Evolutionary conservation across 2,797 vertebrate genomes (phyloP), one percentile per base, ranked within the genome.

Genomic region (Chaenodraco wilsoni): DNA sequence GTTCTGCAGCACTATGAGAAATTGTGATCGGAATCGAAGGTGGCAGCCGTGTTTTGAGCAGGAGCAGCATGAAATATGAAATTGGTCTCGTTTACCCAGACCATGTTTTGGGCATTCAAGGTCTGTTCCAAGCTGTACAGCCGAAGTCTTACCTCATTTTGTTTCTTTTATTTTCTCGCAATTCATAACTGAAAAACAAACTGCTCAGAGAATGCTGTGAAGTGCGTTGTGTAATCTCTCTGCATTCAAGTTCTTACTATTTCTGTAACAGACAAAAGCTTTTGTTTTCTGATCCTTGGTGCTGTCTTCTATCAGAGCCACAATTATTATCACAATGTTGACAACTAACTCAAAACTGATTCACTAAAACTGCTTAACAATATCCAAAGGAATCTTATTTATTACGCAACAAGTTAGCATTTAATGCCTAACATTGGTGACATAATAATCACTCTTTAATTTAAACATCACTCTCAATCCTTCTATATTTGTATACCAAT

Each of bases 221-320:
- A 27, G 4, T 50, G 10, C 10, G 8, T 37, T 63, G 40, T 43
- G 14, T 65, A 19, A 43, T 10, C 14, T 8, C 21, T 3, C 11
- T 40, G 16, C 21, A 19, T 58, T 59, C 6, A 5, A 61, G 17
- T 21, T 60, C 21, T 7, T 11, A 52, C 16, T 49, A 17, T 27
- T 69, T 37, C 27, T n/a, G 7, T 27, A 50, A 44, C 16, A 43
- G 17, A 49, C 41, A 58, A 58, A 69, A 69, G 33, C 33, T 37
- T 37, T 37, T 37, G 33, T 37, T 37, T 37, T 37, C 33, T 37
- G 33, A 37, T 37, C n/a, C 19, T 33, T 33, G 17, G 46, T 46
- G 31, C n/a, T 40, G 44, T 10, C 4, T 33, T 48, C 27, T 62
- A 48, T 48, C 17, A 37, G 23, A 31, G 23, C 3, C 13, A 44